These are phyloP conservation scores for Bombus terrestris DNA, from an alignment of 1,140 invertebrate species.

Conservation along the genomic window DNA sequence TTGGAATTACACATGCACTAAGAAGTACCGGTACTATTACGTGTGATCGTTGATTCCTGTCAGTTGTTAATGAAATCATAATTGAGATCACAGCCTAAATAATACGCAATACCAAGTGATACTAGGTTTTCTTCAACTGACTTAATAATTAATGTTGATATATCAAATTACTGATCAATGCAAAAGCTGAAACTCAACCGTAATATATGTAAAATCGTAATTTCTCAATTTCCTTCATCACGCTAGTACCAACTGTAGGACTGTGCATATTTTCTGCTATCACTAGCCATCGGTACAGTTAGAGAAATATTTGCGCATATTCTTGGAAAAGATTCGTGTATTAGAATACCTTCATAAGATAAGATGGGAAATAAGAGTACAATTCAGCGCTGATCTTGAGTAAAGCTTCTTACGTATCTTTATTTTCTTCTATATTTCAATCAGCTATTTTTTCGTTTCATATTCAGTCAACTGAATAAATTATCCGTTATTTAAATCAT, in stretches of 20 bases:
- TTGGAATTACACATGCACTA: slow-evolving; percentile 86
- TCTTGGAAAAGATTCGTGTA: background rate
- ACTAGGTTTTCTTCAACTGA: background rate
- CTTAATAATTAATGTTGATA: background rate
- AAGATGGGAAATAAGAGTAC: background rate
- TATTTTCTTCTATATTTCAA: background rate
- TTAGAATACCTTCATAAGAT: background rate
- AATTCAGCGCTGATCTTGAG: background rate
- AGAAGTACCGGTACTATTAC: slow-evolving; percentile 85
- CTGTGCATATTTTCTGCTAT: background rate
- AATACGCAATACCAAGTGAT: background rate
- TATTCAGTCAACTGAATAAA: no score
- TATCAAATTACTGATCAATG: background rate
- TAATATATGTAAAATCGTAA: background rate
- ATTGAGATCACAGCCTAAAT: background rate
- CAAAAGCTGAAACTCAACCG: background rate
- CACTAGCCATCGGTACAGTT: background rate
- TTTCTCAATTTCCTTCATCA: background rate
- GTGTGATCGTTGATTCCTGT: slow-evolving; percentile 43
- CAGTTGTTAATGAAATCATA: slow-evolving; percentile 33
- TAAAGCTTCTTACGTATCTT: background rate
- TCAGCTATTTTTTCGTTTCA: background rate
- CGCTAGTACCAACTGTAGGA: background rate
- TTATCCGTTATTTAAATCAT: background rate
- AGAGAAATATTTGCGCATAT: background rate